phyloP scores from a whole-genome alignment of 2,888 invertebrate species.

The Psylliodes chrysocephalus region DNA sequence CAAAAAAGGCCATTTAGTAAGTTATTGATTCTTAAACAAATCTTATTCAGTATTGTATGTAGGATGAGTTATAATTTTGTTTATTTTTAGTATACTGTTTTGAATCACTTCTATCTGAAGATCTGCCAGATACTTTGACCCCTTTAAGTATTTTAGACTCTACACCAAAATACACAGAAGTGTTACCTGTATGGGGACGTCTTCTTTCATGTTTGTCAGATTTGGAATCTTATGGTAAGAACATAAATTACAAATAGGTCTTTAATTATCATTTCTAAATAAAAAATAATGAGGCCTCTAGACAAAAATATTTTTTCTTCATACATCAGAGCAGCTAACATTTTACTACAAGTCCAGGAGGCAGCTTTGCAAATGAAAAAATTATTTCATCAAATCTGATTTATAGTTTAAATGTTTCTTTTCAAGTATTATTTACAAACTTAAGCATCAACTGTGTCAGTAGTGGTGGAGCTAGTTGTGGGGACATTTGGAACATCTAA shows the following conservation, averaged over 20 bases:
- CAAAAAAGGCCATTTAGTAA: conserved; percentile 31
- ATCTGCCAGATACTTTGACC: conserved; percentile 38
- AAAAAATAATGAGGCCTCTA: too few relatives aligned
- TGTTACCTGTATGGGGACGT: conserved; percentile 38
- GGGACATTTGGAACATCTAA: too few relatives aligned
- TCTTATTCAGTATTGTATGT: background rate
- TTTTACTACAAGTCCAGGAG: too few relatives aligned
- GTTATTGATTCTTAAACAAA: conserved; percentile 1
- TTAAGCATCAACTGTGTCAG: too few relatives aligned
- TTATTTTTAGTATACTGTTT: conserved; percentile 38
- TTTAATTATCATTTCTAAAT: background rate
- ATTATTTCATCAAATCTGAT: too few relatives aligned
- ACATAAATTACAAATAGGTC: background rate
- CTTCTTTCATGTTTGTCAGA: conserved; percentile 34
- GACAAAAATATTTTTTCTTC: too few relatives aligned
- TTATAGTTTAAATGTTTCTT: too few relatives aligned
- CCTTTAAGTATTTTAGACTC: conserved; percentile 17
- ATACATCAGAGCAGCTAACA: too few relatives aligned
- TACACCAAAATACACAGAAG: conserved; percentile 5
- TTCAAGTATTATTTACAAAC: too few relatives aligned
- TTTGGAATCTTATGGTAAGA: conserved; percentile 39
- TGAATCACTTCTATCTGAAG: conserved; percentile 16
- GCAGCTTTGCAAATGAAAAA: too few relatives aligned
- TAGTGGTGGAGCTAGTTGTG: too few relatives aligned
- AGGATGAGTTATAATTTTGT: too few relatives aligned